Evolutionary conservation across 2,797 vertebrate species (phyloP).

Genomic region (Clangula hyemalis): DNA sequence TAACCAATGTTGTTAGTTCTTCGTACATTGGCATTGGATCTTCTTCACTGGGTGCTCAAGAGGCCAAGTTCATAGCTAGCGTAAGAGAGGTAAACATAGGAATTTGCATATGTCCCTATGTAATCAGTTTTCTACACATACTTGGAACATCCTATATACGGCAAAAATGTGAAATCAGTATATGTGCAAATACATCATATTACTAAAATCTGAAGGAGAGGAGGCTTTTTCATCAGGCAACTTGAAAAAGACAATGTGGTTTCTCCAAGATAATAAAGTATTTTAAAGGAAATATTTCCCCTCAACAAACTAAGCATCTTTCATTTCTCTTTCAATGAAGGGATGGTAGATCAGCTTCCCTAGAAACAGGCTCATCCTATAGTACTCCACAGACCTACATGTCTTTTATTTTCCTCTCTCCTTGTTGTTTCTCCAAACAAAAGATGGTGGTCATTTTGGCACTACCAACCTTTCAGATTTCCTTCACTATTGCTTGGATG

Average conservation of each 20-base stretch:
- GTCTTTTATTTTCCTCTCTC: neutral
- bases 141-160: neutral
- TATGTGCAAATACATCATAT: neutral
- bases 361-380: neutral
- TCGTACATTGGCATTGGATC: neutral
- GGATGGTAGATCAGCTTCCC: neutral
- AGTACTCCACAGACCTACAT: neutral
- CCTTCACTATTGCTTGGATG: accelerated
- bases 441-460: neutral
- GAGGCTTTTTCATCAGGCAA: neutral
- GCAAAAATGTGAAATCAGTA: neutral
- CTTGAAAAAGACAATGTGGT: neutral
- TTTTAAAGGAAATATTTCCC: neutral
- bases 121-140: neutral
- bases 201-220: neutral
- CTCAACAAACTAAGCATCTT: neutral
- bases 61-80: neutral
- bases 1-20: neutral
- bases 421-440: neutral
- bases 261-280: neutral
- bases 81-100: neutral
- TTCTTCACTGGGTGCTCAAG: neutral
- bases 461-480: neutral
- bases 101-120: neutral
- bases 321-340: neutral